Evolutionary conservation across 2,797 vertebrate species (phyloP), one percentile per base, ranked within the genome.

Genomic region (Clamator glandarius): DNA sequence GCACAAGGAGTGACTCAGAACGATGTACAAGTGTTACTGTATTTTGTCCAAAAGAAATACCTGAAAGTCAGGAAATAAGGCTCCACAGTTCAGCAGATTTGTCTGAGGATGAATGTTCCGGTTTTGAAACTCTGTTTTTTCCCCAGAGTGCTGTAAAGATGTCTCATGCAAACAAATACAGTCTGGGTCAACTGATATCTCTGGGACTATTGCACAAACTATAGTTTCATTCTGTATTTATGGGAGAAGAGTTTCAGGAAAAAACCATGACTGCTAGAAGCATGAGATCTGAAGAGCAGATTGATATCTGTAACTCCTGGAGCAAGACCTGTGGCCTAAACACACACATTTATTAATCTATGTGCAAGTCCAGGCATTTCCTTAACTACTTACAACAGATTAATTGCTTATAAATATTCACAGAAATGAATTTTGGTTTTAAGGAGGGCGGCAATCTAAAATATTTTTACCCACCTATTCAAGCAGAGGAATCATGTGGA

Each of bases 11-110:
- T 97, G 96, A 97, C 97, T 98, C 97, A 97, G 95, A 98, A 77
- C 93, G 95, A 96, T 93, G 96, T 80, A 62, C 97, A 96, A 97
- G 96, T 95, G 95, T 97, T 96, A 91, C 92, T 93, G 96, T 96
- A 88, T 90, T 96, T 96, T 68, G 84, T 97, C 96, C 97, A 92
- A 94, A 95, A 97, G 97, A 97, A 97, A 97, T 98, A 97, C 97
- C 97, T 98, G 97, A 96, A 96, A 97, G 87, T 97, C 96, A 98
- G 97, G 97, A 98, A 98, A 97, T 96, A 93, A 87, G 42, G 92
- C 96, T 97, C 92, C 72, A 57, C 73, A 42, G 94, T 95, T 97
- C 96, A 97, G 95, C 96, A 97, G 94, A 97, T 96, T 92, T 92
- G 84, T 96, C 92, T 96, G 96, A 96, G 97, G 96, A 95, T 95